phyloP scores from a whole-genome alignment of 2,113 vertebrate genomes.

The Donacobius atricapilla region DNA sequence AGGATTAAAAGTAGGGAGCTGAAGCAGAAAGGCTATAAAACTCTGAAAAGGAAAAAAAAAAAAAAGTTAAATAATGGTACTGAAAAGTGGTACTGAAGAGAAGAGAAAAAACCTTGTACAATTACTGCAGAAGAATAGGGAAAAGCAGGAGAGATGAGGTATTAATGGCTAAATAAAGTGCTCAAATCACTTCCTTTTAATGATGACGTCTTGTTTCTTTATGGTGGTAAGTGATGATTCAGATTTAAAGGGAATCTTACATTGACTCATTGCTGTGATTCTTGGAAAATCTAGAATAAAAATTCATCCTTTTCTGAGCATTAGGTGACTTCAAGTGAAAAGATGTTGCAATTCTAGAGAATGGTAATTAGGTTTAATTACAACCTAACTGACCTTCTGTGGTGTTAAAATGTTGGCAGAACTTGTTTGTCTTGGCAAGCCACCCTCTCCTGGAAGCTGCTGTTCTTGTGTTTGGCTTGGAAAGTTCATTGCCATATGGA shows the following conservation, averaged over 20 bases:
- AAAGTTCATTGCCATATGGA: neutral
- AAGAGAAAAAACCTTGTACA: neutral
- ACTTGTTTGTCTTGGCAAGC: constrained; percentile 52
- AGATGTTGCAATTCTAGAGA: constrained; percentile 3
- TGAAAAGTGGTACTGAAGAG: neutral
- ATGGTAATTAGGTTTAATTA: constrained; percentile 47
- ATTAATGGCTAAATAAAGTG: neutral
- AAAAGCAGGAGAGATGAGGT: neutral
- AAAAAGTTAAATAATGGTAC: neutral
- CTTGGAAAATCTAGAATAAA: neutral
- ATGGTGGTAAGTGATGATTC: neutral
- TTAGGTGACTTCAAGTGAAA: neutral
- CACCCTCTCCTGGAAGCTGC: neutral
- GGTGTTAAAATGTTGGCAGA: constrained; percentile 38
- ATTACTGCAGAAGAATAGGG: neutral
- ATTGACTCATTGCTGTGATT: neutral
- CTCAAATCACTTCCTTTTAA: neutral
- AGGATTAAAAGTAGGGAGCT: neutral
- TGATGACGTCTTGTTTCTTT: neutral
- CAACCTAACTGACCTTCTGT: constrained; percentile 40
- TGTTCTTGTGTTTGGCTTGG: neutral
- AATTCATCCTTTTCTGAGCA: neutral
- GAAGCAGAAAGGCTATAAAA: neutral
- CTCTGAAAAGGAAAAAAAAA: neutral
- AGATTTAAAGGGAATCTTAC: neutral